Percentiles rank a stretch among this genome's conserved stretches.
Conservation (phyloP, 2,888 invertebrate species). For the Orthosia cruda region DNA sequence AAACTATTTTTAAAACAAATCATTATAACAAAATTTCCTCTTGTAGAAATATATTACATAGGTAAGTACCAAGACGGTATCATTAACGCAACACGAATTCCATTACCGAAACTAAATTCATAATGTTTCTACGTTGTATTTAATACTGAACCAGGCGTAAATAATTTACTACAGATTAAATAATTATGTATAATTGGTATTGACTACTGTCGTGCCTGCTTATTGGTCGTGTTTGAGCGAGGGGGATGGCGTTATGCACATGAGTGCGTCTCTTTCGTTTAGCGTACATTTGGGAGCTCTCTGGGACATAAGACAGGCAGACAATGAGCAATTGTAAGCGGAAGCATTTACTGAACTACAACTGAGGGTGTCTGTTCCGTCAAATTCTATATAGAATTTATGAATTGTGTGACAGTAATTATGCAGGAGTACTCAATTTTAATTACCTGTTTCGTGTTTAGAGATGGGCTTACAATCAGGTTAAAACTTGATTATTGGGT, state of each 20-base stretch:
- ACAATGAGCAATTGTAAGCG: conserved; percentile 73
- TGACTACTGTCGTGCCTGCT: conserved; percentile 35
- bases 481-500: too few species aligned
- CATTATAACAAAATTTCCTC: not conserved
- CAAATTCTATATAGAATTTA: conserved; percentile 35
- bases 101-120: conserved; percentile 36
- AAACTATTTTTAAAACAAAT: not conserved
- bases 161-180: conserved; percentile 56
- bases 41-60: conserved; percentile 1
- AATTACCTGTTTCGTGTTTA: not conserved
- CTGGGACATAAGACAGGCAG: conserved; percentile 61
- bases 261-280: conserved; percentile 63
- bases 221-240: conserved; percentile 50
- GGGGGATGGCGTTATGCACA: conserved; percentile 55
- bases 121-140: conserved; percentile 41
- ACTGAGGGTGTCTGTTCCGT: conserved; percentile 42
- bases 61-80: conserved; percentile 7
- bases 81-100: conserved; percentile 40
- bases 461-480: too few species aligned
- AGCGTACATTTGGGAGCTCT: conserved; percentile 52
- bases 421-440: conserved; percentile 13
- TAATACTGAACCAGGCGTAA: conserved; percentile 28
- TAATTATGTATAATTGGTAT: conserved; percentile 45
- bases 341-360: conserved; percentile 68
- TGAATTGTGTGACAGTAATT: conserved; percentile 45